Conservation (phyloP, 2,797 vertebrate genomes). For the Periophthalmus magnuspinnatus region DNA sequence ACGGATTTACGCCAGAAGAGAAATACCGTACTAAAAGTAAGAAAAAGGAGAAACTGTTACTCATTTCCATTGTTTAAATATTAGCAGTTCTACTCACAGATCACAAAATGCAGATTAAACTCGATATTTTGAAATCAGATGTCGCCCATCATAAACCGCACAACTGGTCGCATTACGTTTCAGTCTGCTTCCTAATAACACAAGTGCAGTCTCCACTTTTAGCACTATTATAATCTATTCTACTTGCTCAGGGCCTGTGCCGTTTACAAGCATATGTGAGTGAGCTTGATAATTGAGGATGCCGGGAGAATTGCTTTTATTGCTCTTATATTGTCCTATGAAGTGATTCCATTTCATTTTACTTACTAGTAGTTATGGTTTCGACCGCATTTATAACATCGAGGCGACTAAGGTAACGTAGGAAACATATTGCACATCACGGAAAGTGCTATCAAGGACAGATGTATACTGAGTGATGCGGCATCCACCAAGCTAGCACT, state of each 20-base stretch:
- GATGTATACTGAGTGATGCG: conserved; percentile 6
- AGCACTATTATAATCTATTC: not conserved
- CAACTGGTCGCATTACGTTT: not conserved
- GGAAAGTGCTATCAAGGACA: conserved; percentile 3
- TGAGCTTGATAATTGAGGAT: conserved; percentile 2
- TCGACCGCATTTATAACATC: not conserved
- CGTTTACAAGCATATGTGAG: conserved; percentile 9
- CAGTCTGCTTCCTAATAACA: conserved; percentile 3
- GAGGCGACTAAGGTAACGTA: conserved; percentile 2
- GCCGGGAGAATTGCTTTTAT: not conserved
- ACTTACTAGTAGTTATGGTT: not conserved
- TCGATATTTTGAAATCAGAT: not conserved
- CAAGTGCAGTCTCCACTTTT: conserved; percentile 10
- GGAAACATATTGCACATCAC: conserved; percentile 6
- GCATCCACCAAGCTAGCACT: not conserved
- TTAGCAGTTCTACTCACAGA: too few species aligned
- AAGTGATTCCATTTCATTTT: not conserved
- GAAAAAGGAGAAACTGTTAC: not conserved
- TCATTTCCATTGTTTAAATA: not conserved
- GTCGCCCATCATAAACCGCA: not conserved
- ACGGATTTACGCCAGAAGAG: not conserved
- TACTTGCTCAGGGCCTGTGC: not conserved
- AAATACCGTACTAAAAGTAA: not conserved
- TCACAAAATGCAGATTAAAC: not conserved
- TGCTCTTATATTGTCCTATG: conserved; percentile 6